Base-by-base conservation (phyloP, 2,888 invertebrate species). In the Clunio marinus region DNA sequence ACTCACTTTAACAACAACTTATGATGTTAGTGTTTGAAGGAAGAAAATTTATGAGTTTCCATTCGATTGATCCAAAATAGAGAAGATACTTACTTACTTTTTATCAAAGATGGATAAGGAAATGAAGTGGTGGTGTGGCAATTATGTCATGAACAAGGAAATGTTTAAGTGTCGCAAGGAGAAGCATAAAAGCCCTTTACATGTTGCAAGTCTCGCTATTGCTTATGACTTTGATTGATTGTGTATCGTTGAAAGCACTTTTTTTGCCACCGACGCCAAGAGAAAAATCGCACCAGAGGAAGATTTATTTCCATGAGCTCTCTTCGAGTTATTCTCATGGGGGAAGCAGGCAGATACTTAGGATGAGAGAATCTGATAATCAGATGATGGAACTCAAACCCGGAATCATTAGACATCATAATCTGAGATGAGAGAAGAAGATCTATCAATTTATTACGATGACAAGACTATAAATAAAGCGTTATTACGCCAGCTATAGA, bases 141-240 rank as follows among this genome's bases (percentile, higher is more conserved):
- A 51, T 51, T 51, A 51, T 51, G 51, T 51, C 51, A 51, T 51
- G 22, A 51, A 22, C 51, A 51, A n/a, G 45, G 45, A 51, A 51
- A n/a, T 2, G 51, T 22, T 51, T 51, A 51, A 51, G 51, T 51
- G 51, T 51, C 22, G 51, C 13, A 51, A 22, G 22, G 13, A 10
- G 41, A 13, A 22, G n/a, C 7, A 51, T 51, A 51, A 51, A 51
- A 51, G 51, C 51, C 51, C 51, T 51, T 51, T 51, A 51, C 51
- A 51, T 51, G 51, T 51, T 51, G 51, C 51, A 51, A 51, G 51
- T 51, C 51, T 17, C 17, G 22, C 51, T 22, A 66, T 28, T 66
- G 66, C 20, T 55, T 55, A 66, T 66, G 66, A 66, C 66, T 66
- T 66, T 66, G 66, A 66, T 66, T 66, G 66, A 66, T 66, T 66